Base-by-base conservation (phyloP, 2,113 vertebrate species). In the Daphoenositta chrysoptera region DNA sequence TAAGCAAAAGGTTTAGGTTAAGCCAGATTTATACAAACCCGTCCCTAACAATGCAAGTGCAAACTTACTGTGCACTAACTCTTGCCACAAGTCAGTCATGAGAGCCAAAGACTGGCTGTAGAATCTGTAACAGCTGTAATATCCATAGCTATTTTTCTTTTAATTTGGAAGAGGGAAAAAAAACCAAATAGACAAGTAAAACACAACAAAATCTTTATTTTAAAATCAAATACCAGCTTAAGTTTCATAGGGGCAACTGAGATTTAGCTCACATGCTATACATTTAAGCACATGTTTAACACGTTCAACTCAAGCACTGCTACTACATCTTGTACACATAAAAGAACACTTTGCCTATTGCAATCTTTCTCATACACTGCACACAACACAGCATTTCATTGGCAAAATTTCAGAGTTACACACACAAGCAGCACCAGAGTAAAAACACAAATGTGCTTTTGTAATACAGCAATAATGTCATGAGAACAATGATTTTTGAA, bases 401-500 rank as follows among this genome's bases (percentile, higher is more conserved):
- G 76, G 69, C 44, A 76, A 76, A 64, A 87, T 66, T 87, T 89
- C 78, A 80, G 42, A 54, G 37, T 81, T 75, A 60, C 50, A 72
- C 57, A 89, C 53, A 81, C 73, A 89, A 73, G 57, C 51, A 90
- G 68, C 58, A 83, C 54, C 75, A 83, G 76, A 89, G 31, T 27
- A 88, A 83, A 53, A 92, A 77, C 69, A 92, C 94, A 89, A 90
- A 88, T 7, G 48, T 70, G 76, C 51, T 75, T 90, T 78, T 96
- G 72, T 83, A 84, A 88, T 33, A 53, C 47, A 75, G 80, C n/a
- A 81, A 76, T 24, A 88, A 11, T 75, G 86, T 92, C 64, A 66
- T 2, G 31, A 94, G 90, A 97, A 86, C 82, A 85, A 90, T 70
- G 63, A 92, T 77, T 93, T 95, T 44, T 71, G 40, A 87, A 77